Percentiles rank a stretch among this genome's conserved stretches.
Evolutionary conservation across 2,888 invertebrate species (phyloP).

Genomic region (Luperina nickerlii): DNA sequence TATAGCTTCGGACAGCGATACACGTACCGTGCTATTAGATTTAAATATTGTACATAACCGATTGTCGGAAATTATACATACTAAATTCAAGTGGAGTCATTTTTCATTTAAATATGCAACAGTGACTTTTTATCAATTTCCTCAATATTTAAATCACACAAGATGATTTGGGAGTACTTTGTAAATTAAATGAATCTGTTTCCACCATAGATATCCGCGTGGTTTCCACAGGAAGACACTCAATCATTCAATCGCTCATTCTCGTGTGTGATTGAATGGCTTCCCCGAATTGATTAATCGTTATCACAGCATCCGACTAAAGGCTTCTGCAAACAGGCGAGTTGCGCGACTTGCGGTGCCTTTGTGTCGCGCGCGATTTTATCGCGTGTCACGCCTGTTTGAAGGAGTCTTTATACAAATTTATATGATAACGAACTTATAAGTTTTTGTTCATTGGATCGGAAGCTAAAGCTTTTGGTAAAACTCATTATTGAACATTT

Average conservation of each 20-base stretch:
- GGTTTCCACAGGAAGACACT: not conserved
- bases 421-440: not conserved
- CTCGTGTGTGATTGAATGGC: not conserved
- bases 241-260: conserved; percentile 12
- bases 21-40: too few relatives aligned
- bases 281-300: conserved; percentile 2
- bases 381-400: too few relatives aligned
- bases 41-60: too few relatives aligned
- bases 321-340: too few relatives aligned
- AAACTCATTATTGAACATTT: not conserved
- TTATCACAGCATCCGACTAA: not conserved
- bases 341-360: too few relatives aligned
- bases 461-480: not conserved
- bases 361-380: too few relatives aligned
- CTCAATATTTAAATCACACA: not conserved
- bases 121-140: not conserved
- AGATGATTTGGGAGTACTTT: not conserved
- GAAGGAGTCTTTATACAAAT: not conserved
- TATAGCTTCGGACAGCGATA: too few relatives aligned
- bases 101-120: too few relatives aligned
- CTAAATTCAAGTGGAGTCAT: too few relatives aligned
- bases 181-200: not conserved
- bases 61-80: too few relatives aligned
- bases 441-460: conserved; percentile 12
- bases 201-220: not conserved